These are phyloP conservation scores for Glyptemys insculpta DNA, from an alignment of 2,797 vertebrate species.

Conservation along the genomic window DNA sequence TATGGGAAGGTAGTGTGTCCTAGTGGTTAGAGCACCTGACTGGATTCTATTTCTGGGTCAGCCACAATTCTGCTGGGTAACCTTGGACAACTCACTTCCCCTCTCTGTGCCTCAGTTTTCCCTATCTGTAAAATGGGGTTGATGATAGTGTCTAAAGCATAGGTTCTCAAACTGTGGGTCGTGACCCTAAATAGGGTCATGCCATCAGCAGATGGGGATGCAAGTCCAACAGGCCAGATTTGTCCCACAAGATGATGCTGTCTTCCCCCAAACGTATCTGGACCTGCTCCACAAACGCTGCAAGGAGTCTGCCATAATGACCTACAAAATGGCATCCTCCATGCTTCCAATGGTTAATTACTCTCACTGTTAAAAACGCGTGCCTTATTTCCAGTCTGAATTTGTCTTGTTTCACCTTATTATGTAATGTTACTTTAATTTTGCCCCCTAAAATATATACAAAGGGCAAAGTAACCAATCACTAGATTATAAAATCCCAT, in stretches of 20 bases:
- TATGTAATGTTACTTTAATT: background rate
- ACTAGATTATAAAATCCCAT: background rate
- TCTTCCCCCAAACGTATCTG: background rate
- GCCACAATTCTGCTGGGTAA: background rate
- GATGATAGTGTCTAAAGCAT: background rate
- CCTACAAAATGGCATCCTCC: background rate
- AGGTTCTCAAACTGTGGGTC: background rate
- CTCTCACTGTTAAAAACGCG: constrained; percentile 14
- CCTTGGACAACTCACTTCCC: background rate
- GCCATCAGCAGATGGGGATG: background rate
- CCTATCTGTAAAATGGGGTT: background rate
- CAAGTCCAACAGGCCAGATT: background rate
- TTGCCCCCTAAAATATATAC: background rate
- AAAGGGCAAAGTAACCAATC: background rate
- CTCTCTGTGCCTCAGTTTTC: background rate
- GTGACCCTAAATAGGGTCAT: background rate
- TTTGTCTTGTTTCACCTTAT: constrained; percentile 22
- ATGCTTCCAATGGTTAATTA: constrained; percentile 46
- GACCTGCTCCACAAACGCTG: background rate
- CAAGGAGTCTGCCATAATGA: background rate
- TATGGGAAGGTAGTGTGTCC: background rate
- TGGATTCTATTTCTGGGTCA: background rate
- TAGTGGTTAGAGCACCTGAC: background rate
- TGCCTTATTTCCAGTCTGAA: background rate
- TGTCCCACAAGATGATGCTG: background rate